These are phyloP conservation scores for Notiomystis cincta DNA, from an alignment of 2,113 vertebrate genomes.

Conservation along the genomic window DNA sequence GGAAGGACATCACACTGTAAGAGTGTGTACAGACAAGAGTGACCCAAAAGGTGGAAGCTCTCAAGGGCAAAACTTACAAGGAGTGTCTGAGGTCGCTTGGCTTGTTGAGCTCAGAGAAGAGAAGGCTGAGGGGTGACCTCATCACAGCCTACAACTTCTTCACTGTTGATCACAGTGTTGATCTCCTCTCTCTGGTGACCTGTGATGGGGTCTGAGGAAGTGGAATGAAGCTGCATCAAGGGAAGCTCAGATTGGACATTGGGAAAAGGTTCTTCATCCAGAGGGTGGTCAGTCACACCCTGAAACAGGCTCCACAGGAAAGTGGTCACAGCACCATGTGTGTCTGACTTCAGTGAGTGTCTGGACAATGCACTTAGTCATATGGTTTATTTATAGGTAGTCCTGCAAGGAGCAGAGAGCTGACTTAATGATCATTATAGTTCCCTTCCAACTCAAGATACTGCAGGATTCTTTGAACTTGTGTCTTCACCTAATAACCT, in stretches of 20 bases:
- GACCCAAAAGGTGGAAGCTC: neutral
- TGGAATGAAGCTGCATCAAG: neutral
- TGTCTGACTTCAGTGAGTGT: neutral
- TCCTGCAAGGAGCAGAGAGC: neutral
- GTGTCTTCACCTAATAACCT: neutral
- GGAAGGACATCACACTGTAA: neutral
- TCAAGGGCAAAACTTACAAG: neutral
- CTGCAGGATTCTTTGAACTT: neutral
- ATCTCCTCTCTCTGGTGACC: neutral
- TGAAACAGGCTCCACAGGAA: neutral
- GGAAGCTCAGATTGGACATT: neutral
- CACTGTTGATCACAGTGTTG: no score
- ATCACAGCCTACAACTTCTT: neutral
- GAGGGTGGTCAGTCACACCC: neutral
- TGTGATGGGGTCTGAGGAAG: neutral
- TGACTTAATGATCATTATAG: neutral
- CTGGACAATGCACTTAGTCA: neutral
- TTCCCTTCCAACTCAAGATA: neutral
- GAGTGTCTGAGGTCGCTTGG: neutral
- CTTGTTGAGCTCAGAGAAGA: neutral
- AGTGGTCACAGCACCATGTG: neutral
- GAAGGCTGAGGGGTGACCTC: neutral
- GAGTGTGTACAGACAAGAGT: neutral
- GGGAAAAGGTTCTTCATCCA: neutral
- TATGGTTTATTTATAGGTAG: neutral